A percentile compares a stretch with the other conserved stretches of the same genome.
These are phyloP conservation scores for Rostratula benghalensis DNA, from an alignment of 2,113 vertebrate species.

Conservation along the genomic window DNA sequence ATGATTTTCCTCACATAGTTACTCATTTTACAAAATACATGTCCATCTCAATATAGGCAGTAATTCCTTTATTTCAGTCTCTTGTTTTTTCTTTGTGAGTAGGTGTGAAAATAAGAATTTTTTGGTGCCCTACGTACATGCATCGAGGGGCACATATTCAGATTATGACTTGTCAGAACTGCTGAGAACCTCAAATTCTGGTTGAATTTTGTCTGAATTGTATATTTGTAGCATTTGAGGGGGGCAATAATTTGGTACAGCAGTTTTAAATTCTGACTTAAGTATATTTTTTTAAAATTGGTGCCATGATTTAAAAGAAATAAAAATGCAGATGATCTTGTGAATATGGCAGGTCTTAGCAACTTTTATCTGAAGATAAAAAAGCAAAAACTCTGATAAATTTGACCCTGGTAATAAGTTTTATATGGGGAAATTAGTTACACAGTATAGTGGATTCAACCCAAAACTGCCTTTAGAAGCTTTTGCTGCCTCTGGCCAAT, in stretches of 20 bases:
- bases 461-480: not conserved
- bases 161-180: not conserved
- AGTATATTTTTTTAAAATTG: not conserved
- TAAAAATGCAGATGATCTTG: not conserved
- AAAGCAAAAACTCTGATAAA: not conserved
- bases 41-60: not conserved
- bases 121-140: not conserved
- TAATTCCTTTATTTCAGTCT: constrained; percentile 8
- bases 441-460: not conserved
- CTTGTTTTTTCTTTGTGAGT: not conserved
- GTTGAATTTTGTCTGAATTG: not conserved
- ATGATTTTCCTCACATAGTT: constrained; percentile 50
- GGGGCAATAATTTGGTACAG: not conserved
- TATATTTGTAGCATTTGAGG: not conserved
- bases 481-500: not conserved
- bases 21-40: not conserved
- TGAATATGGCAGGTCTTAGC: not conserved
- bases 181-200: not conserved
- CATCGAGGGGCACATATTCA: not conserved
- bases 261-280: not conserved
- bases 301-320: not conserved
- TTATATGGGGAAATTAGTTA: not conserved
- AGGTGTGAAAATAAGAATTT: not conserved
- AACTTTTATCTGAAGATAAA: not conserved
- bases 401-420: not conserved